phyloP scores from a whole-genome alignment of 2,888 invertebrate species.

The Tipula lateralis region DNA sequence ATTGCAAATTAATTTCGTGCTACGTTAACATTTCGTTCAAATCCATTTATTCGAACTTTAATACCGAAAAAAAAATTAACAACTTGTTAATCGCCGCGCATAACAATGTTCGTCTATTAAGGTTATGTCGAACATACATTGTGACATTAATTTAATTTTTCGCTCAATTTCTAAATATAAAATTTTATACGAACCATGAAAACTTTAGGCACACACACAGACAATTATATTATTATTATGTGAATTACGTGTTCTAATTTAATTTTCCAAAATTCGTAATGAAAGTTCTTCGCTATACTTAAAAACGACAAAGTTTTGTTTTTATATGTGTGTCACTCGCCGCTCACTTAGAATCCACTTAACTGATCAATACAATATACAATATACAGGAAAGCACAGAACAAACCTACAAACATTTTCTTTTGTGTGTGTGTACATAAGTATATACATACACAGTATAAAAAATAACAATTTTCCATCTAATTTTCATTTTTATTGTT shows the following conservation, averaged over 20 bases:
- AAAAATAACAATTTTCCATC: neutral
- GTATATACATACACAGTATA: neutral
- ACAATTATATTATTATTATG: neutral
- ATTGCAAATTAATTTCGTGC: neutral
- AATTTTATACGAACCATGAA: neutral
- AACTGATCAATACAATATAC: neutral
- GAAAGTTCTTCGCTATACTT: neutral
- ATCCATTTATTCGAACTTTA: neutral
- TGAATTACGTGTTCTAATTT: conserved; percentile 19
- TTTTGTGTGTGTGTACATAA: neutral
- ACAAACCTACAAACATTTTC: neutral
- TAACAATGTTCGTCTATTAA: neutral
- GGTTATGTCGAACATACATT: neutral
- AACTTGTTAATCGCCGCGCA: conserved; percentile 6
- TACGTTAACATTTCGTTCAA: neutral
- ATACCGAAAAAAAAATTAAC: neutral
- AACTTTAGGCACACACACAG: no score
- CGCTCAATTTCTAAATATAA: neutral
- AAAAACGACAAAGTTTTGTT: neutral
- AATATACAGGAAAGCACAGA: neutral
- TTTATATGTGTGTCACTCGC: neutral
- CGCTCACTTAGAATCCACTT: neutral
- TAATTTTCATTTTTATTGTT: conserved; percentile 19
- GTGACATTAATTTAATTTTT: neutral
- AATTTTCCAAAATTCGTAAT: neutral